phyloP scores from a whole-genome alignment of 2,797 vertebrate genomes.

The Microctenopoma steveboyesi region DNA sequence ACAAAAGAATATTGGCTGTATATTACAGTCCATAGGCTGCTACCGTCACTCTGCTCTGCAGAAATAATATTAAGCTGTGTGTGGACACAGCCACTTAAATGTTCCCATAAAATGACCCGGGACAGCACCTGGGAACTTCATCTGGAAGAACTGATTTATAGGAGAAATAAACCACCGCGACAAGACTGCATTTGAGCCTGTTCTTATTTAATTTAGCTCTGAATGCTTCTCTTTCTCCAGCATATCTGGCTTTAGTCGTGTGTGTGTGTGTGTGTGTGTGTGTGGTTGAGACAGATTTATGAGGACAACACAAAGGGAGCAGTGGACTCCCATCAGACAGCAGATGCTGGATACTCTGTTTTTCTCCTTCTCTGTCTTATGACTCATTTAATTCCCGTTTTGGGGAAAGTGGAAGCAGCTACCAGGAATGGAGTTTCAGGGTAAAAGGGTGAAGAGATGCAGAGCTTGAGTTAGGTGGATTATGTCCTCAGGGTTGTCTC shows the following conservation, averaged over 20 bases:
- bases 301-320: constrained; percentile 54
- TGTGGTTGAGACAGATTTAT: constrained; percentile 52
- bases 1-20: neutral
- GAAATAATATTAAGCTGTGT: constrained; percentile 17
- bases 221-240: constrained; percentile 13
- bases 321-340: constrained; percentile 36
- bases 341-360: constrained; percentile 10
- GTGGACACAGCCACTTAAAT: constrained; percentile 26
- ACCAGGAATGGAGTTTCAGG: too few species aligned
- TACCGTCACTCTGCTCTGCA: constrained; percentile 8
- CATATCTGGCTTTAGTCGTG: constrained; percentile 19
- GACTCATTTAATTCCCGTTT: constrained; percentile 11
- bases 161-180: constrained; percentile 40
- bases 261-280: constrained; percentile 8
- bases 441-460: too few species aligned
- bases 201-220: constrained; percentile 44
- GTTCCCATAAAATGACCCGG: constrained; percentile 34
- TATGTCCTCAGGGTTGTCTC: too few species aligned
- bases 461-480: too few species aligned
- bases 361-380: neutral
- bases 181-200: constrained; percentile 26
- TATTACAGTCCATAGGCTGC: neutral
- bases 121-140: constrained; percentile 39
- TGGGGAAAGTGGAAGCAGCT: neutral
- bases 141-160: constrained; percentile 46